phyloP scores from a whole-genome alignment of 1,140 invertebrate genomes.

The Drosophila eugracilis region DNA sequence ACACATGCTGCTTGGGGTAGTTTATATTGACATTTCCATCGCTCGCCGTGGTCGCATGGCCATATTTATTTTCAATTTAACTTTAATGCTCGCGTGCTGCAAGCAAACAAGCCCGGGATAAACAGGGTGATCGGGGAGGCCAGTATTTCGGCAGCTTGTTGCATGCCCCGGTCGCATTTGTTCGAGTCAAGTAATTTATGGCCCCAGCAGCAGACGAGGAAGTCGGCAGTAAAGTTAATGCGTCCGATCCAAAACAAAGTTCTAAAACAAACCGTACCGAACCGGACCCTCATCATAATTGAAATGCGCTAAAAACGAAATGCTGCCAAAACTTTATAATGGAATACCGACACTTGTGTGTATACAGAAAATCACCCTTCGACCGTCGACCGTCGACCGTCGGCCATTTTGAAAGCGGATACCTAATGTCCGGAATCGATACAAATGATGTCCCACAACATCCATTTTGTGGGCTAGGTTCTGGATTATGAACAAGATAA shows the following conservation, averaged over 20 bases:
- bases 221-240: slow-evolving; percentile 69
- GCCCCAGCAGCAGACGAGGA: slow-evolving; percentile 35
- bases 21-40: slow-evolving; percentile 66
- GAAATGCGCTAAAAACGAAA: slow-evolving; percentile 70
- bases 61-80: slow-evolving; percentile 81
- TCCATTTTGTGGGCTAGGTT: slow-evolving; percentile 24
- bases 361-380: slow-evolving; percentile 5
- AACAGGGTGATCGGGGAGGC: slow-evolving; percentile 9
- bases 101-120: slow-evolving; percentile 35
- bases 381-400: slow-evolving; percentile 7
- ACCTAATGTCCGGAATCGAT: slow-evolving; percentile 48
- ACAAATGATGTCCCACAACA: slow-evolving; percentile 33
- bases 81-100: slow-evolving; percentile 60
- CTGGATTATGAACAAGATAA: slow-evolving; percentile 37
- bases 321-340: slow-evolving; percentile 65
- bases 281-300: slow-evolving; percentile 75
- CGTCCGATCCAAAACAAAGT: slow-evolving; percentile 46
- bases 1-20: slow-evolving; percentile 27
- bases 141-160: slow-evolving; percentile 46
- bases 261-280: slow-evolving; percentile 10
- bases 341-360: slow-evolving; percentile 13
- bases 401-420: slow-evolving; percentile 44
- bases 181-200: slow-evolving; percentile 65
- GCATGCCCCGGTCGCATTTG: slow-evolving; percentile 63
- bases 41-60: slow-evolving; percentile 27